Evolutionary conservation across 2,888 invertebrate genomes (phyloP), one percentile per base, ranked within the genome.

Genomic region (Erannis defoliaria): DNA sequence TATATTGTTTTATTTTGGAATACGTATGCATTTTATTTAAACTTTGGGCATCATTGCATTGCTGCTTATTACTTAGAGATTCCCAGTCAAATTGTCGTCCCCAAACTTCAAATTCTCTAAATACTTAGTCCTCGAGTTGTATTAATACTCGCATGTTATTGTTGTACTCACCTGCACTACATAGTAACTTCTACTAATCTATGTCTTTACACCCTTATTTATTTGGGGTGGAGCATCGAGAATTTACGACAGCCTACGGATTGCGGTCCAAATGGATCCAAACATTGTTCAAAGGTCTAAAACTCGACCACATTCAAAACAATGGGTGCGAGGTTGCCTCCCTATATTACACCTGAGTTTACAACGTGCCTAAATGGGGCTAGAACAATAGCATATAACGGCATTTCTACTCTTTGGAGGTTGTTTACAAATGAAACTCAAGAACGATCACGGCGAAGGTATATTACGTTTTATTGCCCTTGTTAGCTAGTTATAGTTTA

Each of bases 201-300:
- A 46, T 18, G 31, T 10, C 46, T 33, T 33, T n/a, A 46, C 46
- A 33, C 46, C 55, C 46, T 48, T 48, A 55, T 55, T 55, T 55
- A 48, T 55, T 38, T 38, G 31, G 55, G 55, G 38, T 38, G 37
- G 55, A 48, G 33, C 53, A 26, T 42, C 33, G 45, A 29, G 55
- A 46, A 55, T 46, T 55, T 37, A 55, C 46, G 35, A 37, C 35
- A n/a, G 9, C 14, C 35, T 10, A 12, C 35, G 49, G 35, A 49
- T 49, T 49, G 35, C 49, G 49, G 49, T 35, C 21, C 49, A 49
- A 49, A 49, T 21, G 33, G 49, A 35, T 35, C 21, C 49, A 49
- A 49, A 49, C 35, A 48, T 33, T 48, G 33, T 14, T 14, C 23
- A 18, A 10, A 48, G 48, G 33, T 35, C 49, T 37, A 49, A 26